Base-by-base conservation (phyloP, 2,888 invertebrate genomes). In the Leucozona laternaria region DNA sequence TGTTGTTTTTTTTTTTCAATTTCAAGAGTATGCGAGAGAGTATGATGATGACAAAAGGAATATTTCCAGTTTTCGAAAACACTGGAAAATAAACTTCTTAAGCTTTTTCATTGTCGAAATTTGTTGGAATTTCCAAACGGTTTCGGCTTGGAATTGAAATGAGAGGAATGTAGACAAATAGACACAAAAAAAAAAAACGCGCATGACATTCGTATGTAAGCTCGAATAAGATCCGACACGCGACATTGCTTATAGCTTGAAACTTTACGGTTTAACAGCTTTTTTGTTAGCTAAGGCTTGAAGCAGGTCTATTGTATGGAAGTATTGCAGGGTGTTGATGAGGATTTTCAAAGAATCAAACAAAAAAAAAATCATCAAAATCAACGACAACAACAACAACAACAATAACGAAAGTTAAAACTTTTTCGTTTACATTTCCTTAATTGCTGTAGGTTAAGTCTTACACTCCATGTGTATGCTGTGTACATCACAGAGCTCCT, bases 191-290 rank as follows among this genome's bases (percentile, higher is more conserved):
- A 55, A 43, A 71, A 77, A 53, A 53, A 60, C 48, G 85, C 86
- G 86, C 86, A 86, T 86, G 82, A 50, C 86, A 82, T 73, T 50
- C 7, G 45, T 43, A n/a, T 48, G 31, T 53, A 82, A 86, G 86
- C 82, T 86, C n/a, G 43, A 64, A 66, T 66, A 77, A 66, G 60
- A 84, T 76, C 64, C 58, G 31, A 66, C 77, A 86, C 73, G 73
- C 78, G 78, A 86, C 68, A 78, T 72, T 78, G 78, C 62, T 66
- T 43, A 40, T 40, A 68, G 37, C 31, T 50, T 20, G n/a, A 53
- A 86, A 86, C 82, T 82, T 82, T 58, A 78, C 71, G 82, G 82
- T 60, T 75, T 82, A 86, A 86, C 82, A 86, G 86, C 86, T 86
- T 86, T 86, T 70, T 50, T 60, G 82, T 86, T 86, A 86, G 86